Base-by-base conservation (phyloP, 2,113 vertebrate species). In the Rhegmatorhina hoffmannsi region DNA sequence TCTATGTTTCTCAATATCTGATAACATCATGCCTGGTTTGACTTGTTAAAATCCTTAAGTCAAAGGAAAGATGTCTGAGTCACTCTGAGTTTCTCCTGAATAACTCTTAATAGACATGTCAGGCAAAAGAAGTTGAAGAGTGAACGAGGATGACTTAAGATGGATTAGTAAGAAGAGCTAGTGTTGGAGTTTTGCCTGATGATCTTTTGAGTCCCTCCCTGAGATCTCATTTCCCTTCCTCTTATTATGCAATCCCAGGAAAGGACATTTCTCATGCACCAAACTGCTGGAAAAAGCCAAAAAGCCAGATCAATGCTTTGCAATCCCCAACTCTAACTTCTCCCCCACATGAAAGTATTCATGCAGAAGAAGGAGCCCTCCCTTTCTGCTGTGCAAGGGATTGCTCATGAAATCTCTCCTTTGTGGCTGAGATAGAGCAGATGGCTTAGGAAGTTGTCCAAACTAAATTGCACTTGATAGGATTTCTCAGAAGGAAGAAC, bases 141-240 rank as follows among this genome's bases (percentile, higher is more conserved):
- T 25, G 59, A 84, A 84, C 9, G 47, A 67, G 33, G 59, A 78
- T 94, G 83, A 92, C 76, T 50, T 95, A 89, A 92, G 0, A 6
- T 60, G 73, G 43, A 87, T 96, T 84, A 89, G 68, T 92, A 92
- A 93, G 67, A 79, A 66, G 38, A 95, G 36, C 28, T 58, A 5
- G 13, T 47, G 76, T 31, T 94, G 92, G 83, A 86, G 14, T 67
- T 90, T 47, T 93, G 90, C 83, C 83, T 23, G 11, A 4, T 75
- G 52, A 34, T 89, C 16, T 80, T 80, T 46, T 25, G 50, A 50
- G 73, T 67, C 75, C 82, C 72, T 79, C 93, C 85, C 93, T 56
- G 52, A 90, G 43, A 90, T 75, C 72, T 96, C 55, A 74, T 93
- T 95, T 96, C 64, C 34, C 16, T 96, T 86, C 36, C 60, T 84